A percentile compares a stretch with the other conserved stretches of the same genome.
These are phyloP conservation scores for Heterotis niloticus DNA, from an alignment of 2,113 vertebrate genomes.

Conservation along the genomic window DNA sequence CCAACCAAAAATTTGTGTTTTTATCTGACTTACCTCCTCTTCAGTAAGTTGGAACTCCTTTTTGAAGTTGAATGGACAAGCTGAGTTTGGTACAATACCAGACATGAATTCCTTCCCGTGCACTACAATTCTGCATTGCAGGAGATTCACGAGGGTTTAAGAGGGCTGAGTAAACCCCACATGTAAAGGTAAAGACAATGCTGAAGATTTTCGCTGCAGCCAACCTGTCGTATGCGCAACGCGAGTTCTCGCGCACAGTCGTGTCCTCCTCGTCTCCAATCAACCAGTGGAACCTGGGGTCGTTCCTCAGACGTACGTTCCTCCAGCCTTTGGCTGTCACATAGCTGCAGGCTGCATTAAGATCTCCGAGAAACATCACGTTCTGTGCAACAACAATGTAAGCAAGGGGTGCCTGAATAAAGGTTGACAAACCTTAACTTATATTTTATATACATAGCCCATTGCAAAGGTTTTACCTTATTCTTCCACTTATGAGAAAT, in stretches of 20 bases:
- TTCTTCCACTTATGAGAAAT: conserved; percentile 65
- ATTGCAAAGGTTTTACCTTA: conserved; percentile 46
- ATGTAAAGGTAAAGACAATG: not conserved
- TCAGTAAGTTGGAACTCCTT: conserved; percentile 59
- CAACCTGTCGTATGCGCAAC: conserved; percentile 76
- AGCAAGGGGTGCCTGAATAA: not conserved
- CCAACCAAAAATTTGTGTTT: not conserved
- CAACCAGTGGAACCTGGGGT: conserved; percentile 71
- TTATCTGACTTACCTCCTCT: conserved; percentile 57
- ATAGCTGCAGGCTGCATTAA: conserved; percentile 79
- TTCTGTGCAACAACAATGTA: conserved; percentile 52
- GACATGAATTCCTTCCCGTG: conserved; percentile 64
- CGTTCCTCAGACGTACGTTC: conserved; percentile 61
- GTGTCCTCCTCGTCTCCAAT: conserved; percentile 78
- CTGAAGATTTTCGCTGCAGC: not conserved
- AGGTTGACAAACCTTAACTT: not conserved
- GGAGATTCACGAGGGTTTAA: not conserved
- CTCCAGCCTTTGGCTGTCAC: conserved; percentile 67
- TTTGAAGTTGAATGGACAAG: conserved; percentile 74
- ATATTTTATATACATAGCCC: no score
- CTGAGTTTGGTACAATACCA: conserved; percentile 65
- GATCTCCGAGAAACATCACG: conserved; percentile 75
- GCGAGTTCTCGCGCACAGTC: conserved; percentile 68
- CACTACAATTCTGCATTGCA: conserved; percentile 69
- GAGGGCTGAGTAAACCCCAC: not conserved